Evolutionary conservation across 1,140 invertebrate species (phyloP), one percentile per base, ranked within the genome.

Genomic region (Cyphomyrmex costatus): DNA sequence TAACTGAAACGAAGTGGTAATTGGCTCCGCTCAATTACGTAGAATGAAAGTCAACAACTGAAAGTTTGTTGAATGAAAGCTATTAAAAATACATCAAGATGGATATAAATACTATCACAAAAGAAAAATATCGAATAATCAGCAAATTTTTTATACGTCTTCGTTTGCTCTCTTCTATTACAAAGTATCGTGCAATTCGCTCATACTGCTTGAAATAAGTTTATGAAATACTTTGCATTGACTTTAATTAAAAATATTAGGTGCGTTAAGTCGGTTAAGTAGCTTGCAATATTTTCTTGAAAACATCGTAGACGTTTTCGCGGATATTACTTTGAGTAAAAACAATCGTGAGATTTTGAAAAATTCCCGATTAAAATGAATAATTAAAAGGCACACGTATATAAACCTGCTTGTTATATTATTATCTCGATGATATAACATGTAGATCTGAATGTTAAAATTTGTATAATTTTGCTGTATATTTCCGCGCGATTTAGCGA

Each of bases 81-180:
- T 12, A 78, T 65, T 65, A 78, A 78, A 46, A 78, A 78, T 65
- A 78, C 16, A 65, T 78, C 56, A 19, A 63, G 36, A 61, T 63
- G 6, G 53, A 24, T 63, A 7, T 19, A 61, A 78, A 78, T 78
- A 78, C 19, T 30, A 8, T 21, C 30, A 3, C 12, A 16, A 60
- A 58, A 24, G 21, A 14, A 10, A 71, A 71, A 56, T 74, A 27
- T 49, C 21, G 14, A 74, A 74, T 53, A 74, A 24, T 76, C 21
- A 14, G 5, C 36, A 63, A 14, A n/a, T n/a, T n/a, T n/a, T 46
- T 51, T 53, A 24, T 24, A 6, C 3, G 12, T 19, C 3, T 60
- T n/a, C 4, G 16, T 4, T 36, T 14, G 7, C 63, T 49, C n/a
- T 14, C 24, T 46, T 33, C 24, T 33, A 24, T 66, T 21, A 21